Evolutionary conservation across 2,113 vertebrate genomes (phyloP), one percentile per base, ranked within the genome.

Genomic region (Donacobius atricapilla): DNA sequence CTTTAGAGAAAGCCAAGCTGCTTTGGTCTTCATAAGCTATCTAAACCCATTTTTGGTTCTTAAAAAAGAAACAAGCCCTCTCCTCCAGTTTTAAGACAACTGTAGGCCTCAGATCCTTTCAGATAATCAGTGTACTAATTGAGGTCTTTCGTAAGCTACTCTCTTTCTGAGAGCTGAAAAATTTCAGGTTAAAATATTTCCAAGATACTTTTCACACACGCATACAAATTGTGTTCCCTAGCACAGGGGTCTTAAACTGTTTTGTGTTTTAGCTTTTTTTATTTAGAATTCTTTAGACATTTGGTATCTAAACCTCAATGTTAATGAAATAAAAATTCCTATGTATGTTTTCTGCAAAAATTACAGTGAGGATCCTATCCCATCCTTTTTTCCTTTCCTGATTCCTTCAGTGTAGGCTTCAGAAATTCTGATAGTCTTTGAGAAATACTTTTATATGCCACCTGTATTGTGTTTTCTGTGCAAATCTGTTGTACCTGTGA

Each of bases 131-230:
- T 50, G 37, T n/a, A 13, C 11, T 56, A 64, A 61, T 11, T 10
- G 19, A 83, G 5, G 24, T 71, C 17, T 54, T 76, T 71, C 11
- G 24, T 50, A 82, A 76, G 8, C 48, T 79, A 19, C 7, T 6
- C 5, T 53, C 25, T 33, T 58, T 70, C 27, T 37, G 54, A 63
- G 11, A 79, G 11, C 15, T 78, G 47, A 81, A 63, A 31, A 64
- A 33, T 7, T 73, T 81, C 25, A 24, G 18, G 7, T 64, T 63
- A n/a, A 78, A 75, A 9, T 92, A 70, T 27, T 92, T 83, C 33
- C 25, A 35, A 35, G 45, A 8, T 64, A 12, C 2, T 69, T 80
- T 0, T n/a, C 15, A 28, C 4, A n/a, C 2, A 7, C 9, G 21
- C 10, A 15, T 18, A 33, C 6, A 64, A 35, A 10, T 47, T 79